Conservation (phyloP, 2,113 vertebrate species). For the Colaptes auratus region DNA sequence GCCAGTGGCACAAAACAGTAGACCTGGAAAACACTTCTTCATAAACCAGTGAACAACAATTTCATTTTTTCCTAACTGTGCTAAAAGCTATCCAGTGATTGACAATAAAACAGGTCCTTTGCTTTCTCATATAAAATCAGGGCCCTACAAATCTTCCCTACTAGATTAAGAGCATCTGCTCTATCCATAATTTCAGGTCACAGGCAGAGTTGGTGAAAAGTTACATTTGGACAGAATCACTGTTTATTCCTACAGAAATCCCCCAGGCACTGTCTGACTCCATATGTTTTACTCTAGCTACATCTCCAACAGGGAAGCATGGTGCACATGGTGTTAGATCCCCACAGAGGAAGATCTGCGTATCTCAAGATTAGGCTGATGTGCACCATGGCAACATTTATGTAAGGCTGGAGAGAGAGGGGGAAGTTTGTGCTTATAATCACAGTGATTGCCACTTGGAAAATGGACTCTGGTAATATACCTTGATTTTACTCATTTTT, state of each 20-base stretch:
- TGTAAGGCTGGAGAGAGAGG: neutral
- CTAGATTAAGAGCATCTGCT: slow-evolving; percentile 29
- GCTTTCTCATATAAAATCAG: neutral
- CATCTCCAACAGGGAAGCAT: neutral
- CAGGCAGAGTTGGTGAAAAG: slow-evolving; percentile 22
- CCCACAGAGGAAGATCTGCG: neutral
- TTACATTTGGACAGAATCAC: neutral
- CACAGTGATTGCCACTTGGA: neutral
- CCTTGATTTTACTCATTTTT: neutral
- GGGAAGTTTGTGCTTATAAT: neutral
- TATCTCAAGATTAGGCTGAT: neutral
- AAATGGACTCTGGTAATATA: neutral
- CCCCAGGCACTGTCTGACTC: slow-evolving; percentile 25
- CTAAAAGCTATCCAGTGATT: neutral
- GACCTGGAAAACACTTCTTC: neutral
- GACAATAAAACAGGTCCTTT: slow-evolving; percentile 26
- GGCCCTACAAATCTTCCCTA: neutral
- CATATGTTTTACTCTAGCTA: slow-evolving; percentile 36
- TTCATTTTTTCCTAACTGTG: neutral
- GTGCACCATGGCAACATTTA: neutral
- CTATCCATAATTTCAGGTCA: slow-evolving; percentile 5
- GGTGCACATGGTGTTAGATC: neutral
- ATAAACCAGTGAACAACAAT: neutral
- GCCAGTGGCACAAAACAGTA: slow-evolving; percentile 30
- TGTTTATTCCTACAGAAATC: slow-evolving; percentile 27